Evolutionary conservation across 2,888 invertebrate genomes (phyloP), one percentile per base, ranked within the genome.

Genomic region (Drosophila quinaria): DNA sequence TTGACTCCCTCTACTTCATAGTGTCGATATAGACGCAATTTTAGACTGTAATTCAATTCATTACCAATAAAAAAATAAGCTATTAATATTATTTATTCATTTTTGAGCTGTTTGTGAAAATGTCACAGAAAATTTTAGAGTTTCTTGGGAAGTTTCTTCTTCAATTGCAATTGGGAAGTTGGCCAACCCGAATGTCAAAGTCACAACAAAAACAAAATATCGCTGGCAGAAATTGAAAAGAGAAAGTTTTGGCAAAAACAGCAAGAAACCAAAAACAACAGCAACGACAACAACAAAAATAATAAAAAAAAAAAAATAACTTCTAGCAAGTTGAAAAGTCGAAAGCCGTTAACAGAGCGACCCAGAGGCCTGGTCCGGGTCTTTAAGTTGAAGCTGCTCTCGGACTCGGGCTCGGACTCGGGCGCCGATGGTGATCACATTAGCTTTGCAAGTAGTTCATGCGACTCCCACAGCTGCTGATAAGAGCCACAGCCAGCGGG

Each of bases 161-260:
- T 54, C 42, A 41, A 11, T 22, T 22, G 15, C 41, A 37, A 51
- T 39, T 60, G 61, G 33, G 5, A 64, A 39, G 56, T 64, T 70
- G 65, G 65, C n/a, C 51, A 52, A 37, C 65, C 70, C 76, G 68
- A 67, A 79, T 70, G 49, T 77, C 65, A 60, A 54, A 70, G 52
- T 35, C 72, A 37, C 62, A 68, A 61, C 54, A 44, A 70, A 50
- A 70, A 62, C 60, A 42, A 50, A 31, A 1, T 64, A 63, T 51
- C 66, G 42, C 75, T 66, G 70, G 71, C 85, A 74, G 80, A 83
- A 87, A 86, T 87, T 87, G 86, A 79, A 87, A 87, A 78, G 87
- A 87, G 87, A 87, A 87, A 87, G 87, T 87, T 25, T 87, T 87
- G 79, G 87, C 83, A 66, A 78, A 70, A 74, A 61, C 50, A 66